Evolutionary conservation across 2,888 invertebrate genomes (phyloP).

Genomic region (Nematopogon swammerdamellus): DNA sequence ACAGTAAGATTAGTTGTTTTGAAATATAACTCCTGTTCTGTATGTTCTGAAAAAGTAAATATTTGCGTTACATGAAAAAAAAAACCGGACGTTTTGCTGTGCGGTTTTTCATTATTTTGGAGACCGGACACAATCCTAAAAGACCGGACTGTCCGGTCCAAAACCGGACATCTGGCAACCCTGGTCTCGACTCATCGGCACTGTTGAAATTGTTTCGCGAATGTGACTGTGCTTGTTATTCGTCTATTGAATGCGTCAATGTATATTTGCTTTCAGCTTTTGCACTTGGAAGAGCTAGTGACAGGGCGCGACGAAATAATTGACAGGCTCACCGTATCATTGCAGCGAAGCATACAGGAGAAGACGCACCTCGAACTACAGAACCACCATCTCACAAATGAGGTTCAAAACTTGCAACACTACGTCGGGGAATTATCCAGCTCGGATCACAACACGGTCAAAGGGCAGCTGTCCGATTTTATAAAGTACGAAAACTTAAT

Average conservation of each 20-base stretch:
- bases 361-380: slow-evolving; percentile 60
- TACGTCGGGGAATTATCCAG: slow-evolving; percentile 27
- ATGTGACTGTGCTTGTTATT: neutral
- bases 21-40: too few species aligned
- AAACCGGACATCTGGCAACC: too few species aligned
- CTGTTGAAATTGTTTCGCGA: too few species aligned
- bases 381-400: slow-evolving; percentile 57
- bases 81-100: too few species aligned
- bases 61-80: too few species aligned
- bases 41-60: too few species aligned
- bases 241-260: neutral
- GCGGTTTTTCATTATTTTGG: too few species aligned
- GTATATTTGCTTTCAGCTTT: slow-evolving; percentile 49
- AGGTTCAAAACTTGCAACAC: slow-evolving; percentile 52
- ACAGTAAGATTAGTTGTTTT: too few species aligned
- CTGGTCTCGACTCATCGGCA: too few species aligned
- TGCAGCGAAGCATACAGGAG: slow-evolving; percentile 63
- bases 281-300: slow-evolving; percentile 70
- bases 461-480: slow-evolving; percentile 43
- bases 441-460: slow-evolving; percentile 36
- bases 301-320: slow-evolving; percentile 68
- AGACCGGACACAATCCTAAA: too few species aligned
- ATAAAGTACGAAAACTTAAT: slow-evolving; percentile 40
- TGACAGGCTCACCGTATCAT: slow-evolving; percentile 65
- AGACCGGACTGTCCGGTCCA: too few species aligned